Percentiles rank a stretch among this genome's conserved stretches.
These are phyloP conservation scores for Rhombomys opimus DNA, from an alignment of 2,113 vertebrate species.

Conservation along the genomic window DNA sequence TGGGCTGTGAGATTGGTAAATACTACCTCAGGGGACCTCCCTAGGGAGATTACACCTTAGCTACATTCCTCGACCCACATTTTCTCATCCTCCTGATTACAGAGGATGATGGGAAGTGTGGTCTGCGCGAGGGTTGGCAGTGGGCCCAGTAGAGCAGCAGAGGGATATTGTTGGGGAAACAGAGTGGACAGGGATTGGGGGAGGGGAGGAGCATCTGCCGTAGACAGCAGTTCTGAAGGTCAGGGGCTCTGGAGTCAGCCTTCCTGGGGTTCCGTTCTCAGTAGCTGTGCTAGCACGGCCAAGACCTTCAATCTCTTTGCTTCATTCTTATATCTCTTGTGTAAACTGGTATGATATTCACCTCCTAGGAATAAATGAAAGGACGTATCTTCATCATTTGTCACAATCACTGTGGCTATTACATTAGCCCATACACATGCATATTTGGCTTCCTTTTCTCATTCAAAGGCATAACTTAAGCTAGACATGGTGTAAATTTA, in stretches of 20 bases:
- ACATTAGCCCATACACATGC: too few species aligned
- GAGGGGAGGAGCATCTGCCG: neutral
- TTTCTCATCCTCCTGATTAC: neutral
- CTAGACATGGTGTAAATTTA: neutral
- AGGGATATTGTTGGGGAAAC: neutral
- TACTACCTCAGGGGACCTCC: neutral
- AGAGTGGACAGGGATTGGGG: neutral
- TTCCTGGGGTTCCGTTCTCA: neutral
- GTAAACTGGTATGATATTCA: neutral
- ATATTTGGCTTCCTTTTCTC: constrained; percentile 3
- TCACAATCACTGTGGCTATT: neutral
- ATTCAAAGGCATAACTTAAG: neutral
- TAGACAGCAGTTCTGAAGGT: neutral
- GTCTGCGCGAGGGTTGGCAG: neutral
- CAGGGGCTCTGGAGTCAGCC: neutral
- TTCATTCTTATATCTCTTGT: neutral
- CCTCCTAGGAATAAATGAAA: neutral
- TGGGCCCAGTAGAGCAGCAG: neutral
- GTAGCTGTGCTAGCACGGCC: neutral
- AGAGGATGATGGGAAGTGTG: neutral
- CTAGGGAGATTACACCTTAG: neutral
- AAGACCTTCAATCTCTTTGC: neutral
- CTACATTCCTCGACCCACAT: neutral
- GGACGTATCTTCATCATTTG: neutral
- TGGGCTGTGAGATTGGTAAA: neutral